Percentiles rank a stretch among this genome's conserved stretches.
These are phyloP conservation scores for Sebastes taczanowskii DNA, from an alignment of 2,797 vertebrate genomes.

Conservation along the genomic window DNA sequence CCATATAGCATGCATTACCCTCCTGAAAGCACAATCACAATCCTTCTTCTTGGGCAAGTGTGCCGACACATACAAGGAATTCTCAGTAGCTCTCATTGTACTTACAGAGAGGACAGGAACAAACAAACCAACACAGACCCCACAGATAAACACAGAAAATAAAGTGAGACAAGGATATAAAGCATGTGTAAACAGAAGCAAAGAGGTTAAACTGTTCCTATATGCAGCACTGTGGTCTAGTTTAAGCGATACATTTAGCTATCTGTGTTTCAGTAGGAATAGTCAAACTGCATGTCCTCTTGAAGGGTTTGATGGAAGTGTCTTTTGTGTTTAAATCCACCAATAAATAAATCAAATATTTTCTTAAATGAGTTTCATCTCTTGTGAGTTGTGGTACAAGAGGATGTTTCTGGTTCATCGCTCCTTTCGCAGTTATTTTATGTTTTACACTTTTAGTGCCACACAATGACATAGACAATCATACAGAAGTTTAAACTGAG, in stretches of 20 bases:
- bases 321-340: neutral
- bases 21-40: neutral
- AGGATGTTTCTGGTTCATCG: neutral
- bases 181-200: neutral
- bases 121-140: neutral
- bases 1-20: neutral
- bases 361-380: neutral
- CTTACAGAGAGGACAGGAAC: conserved; percentile 8
- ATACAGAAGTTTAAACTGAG: neutral
- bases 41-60: neutral
- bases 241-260: neutral
- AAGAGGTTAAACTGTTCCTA: neutral
- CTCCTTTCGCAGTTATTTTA: neutral
- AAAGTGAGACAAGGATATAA: conserved; percentile 11
- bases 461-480: neutral
- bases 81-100: neutral
- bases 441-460: neutral
- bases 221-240: neutral
- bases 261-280: neutral
- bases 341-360: neutral
- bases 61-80: neutral
- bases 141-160: conserved; percentile 11
- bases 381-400: neutral
- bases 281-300: neutral
- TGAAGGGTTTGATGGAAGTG: neutral